phyloP scores from a whole-genome alignment of 92 coral and sea anemone species.

The Umimayanthus kanabou region DNA sequence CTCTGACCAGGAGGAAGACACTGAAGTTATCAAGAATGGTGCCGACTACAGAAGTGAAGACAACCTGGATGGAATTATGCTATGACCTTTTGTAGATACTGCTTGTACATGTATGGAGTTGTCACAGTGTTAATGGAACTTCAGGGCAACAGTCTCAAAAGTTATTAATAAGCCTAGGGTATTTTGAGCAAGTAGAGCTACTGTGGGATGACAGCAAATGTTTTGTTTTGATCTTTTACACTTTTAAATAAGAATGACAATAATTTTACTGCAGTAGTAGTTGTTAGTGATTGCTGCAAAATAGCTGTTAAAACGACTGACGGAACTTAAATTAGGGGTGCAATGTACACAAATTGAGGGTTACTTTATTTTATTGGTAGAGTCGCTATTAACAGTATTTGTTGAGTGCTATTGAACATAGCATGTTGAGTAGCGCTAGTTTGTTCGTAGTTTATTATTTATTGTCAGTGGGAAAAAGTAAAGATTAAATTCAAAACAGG shows the following conservation, averaged over 20 bases:
- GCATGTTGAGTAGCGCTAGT: no score
- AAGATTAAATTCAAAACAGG: no score
- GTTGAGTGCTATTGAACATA: no score
- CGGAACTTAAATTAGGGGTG: no score
- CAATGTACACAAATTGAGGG: no score
- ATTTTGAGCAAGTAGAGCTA: background rate
- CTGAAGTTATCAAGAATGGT: slow-evolving; percentile 66
- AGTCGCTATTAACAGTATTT: background rate
- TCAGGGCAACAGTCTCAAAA: background rate
- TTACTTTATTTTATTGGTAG: background rate
- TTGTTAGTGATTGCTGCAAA: background rate
- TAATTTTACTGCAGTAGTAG: background rate
- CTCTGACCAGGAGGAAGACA: slow-evolving; percentile 59
- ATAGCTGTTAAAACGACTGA: background rate
- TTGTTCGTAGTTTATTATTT: no score
- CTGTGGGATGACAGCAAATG: background rate
- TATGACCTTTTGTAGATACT: slow-evolving; percentile 30
- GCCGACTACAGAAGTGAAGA: slow-evolving; percentile 78
- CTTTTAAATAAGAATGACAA: background rate
- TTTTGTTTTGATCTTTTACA: background rate
- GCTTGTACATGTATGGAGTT: background rate
- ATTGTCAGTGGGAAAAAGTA: no score
- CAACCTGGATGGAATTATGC: slow-evolving; percentile 66
- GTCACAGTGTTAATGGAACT: background rate
- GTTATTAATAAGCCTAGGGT: background rate